These are phyloP conservation scores for Hypomecis atomaria DNA, from an alignment of 2,888 invertebrate species.

Conservation along the genomic window DNA sequence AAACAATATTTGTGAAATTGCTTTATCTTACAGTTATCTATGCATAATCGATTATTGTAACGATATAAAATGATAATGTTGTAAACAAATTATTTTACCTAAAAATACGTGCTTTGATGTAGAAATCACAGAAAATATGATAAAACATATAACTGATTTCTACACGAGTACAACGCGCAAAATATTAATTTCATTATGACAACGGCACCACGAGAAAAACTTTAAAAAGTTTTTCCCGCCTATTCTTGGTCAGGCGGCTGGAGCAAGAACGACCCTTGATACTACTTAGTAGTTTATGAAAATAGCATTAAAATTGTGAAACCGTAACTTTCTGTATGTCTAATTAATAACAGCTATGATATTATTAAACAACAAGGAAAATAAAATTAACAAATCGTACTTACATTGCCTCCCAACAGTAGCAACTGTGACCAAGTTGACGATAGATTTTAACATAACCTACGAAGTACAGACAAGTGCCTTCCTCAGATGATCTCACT, in stretches of 20 bases:
- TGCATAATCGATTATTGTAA: background rate
- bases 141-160: background rate
- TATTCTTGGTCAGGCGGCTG: background rate
- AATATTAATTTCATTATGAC: too few relatives aligned
- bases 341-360: background rate
- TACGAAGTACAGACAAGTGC: constrained; percentile 26
- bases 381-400: constrained; percentile 42
- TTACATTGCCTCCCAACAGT: constrained; percentile 56
- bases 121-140: constrained; percentile 11
- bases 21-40: constrained; percentile 24
- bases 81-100: constrained; percentile 7
- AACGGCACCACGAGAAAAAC: too few relatives aligned
- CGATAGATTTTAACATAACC: constrained; percentile 65
- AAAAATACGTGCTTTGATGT: constrained; percentile 5
- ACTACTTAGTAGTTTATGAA: background rate
- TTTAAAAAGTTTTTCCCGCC: background rate
- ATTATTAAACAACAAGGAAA: background rate
- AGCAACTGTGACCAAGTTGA: constrained; percentile 48
- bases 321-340: background rate
- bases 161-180: too few relatives aligned
- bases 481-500: constrained; percentile 43
- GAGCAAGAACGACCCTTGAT: background rate
- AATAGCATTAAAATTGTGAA: constrained; percentile 8
- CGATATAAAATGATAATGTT: background rate
- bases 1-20: constrained; percentile 8